Percentiles rank a stretch among this genome's conserved stretches.
phyloP scores from a whole-genome alignment of 2,113 vertebrate genomes.

The Mirounga angustirostris region DNA sequence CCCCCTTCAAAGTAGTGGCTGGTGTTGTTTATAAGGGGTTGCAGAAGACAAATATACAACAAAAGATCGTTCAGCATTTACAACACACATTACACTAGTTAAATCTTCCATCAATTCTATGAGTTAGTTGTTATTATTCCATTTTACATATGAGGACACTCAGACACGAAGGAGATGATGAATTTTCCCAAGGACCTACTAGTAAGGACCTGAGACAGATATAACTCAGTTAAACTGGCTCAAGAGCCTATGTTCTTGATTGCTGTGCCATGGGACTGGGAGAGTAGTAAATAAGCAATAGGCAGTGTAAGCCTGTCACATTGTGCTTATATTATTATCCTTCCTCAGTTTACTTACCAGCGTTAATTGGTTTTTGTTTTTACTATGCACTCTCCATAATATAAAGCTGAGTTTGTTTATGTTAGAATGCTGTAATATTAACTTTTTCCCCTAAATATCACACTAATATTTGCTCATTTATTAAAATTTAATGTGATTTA shows the following conservation, averaged over 20 bases:
- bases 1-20: background rate
- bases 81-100: background rate
- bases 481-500: background rate
- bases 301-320: background rate
- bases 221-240: background rate
- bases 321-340: background rate
- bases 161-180: background rate
- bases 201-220: background rate
- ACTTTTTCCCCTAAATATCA: background rate
- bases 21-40: background rate
- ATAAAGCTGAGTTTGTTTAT: constrained; percentile 5
- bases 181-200: background rate
- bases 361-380: background rate
- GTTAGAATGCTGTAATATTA: background rate
- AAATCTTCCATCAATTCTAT: background rate
- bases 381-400: background rate
- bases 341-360: background rate
- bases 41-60: background rate
- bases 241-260: background rate
- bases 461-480: background rate
- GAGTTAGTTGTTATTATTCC: background rate
- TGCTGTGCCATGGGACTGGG: too few relatives aligned
- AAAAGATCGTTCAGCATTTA: background rate
- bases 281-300: too few relatives aligned
- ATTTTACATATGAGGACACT: background rate